Evolutionary conservation across 2,888 invertebrate species (phyloP), one percentile per base, ranked within the genome.

Genomic region (Agriotes lineatus): DNA sequence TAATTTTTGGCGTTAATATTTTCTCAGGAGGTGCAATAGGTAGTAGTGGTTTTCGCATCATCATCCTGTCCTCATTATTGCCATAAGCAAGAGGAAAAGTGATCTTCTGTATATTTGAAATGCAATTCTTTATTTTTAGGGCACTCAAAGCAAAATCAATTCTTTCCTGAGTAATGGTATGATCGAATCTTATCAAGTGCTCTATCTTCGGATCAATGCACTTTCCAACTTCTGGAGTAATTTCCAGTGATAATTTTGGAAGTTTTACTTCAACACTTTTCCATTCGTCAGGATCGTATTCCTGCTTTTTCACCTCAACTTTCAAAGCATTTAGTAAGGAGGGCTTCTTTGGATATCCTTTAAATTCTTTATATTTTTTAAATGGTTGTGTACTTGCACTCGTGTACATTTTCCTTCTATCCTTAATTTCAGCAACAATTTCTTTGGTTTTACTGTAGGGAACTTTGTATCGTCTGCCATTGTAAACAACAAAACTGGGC

Each of bases 71-170:
- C 76, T 90, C 89, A 78, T 87, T 85, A 78, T 87, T 87, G 70
- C 85, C 83, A 76, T 90, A 92, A 18, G 85, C 85, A 71, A 91
- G 82, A 59, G 87, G 84, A 81, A 91, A 90, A 42, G 85, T 85
- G 52, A 88, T 85, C 16, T 82, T 81, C 69, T 81, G 78, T 33
- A 78, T 68, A 83, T 81, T 63, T 75, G 62, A 25, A 78, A 76
- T 44, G 12, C 81, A 76, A 64, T 80, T 76, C 57, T 82, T 67
- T 9, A 76, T 79, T 42, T 85, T 85, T 68, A 90, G 75, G 42
- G 85, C 86, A 12, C 88, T 85, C 57, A 87, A 84, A 19, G 90
- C 87, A 81, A 89, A 89, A 60, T 88, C 85, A 0, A 88, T 86
- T 85, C 87, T 87, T 72, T 86, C 84, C 57, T 81, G 77, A 35